These are phyloP conservation scores for Delia radicum DNA, from an alignment of 1,140 invertebrate species.

Conservation along the genomic window DNA sequence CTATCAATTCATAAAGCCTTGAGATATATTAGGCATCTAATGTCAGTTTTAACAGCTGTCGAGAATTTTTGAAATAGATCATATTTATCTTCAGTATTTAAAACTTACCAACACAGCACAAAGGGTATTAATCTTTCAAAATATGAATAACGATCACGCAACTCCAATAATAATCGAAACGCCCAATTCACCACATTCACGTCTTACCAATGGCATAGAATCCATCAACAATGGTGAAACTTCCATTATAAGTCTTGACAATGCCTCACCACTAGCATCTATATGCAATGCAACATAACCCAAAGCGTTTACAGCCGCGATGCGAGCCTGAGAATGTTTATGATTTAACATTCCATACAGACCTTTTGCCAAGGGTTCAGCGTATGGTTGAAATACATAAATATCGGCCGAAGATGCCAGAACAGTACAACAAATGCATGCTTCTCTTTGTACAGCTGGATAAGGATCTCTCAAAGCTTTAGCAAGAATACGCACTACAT, in stretches of 20 bases:
- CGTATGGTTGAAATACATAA: slow-evolving; percentile 71
- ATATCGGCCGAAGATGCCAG: slow-evolving; percentile 65
- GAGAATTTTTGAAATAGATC: too few relatives aligned
- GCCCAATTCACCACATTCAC: slow-evolving; percentile 66
- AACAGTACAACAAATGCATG: slow-evolving; percentile 69
- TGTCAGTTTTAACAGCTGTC: too few relatives aligned
- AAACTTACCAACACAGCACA: slow-evolving; percentile 66
- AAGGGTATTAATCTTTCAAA: slow-evolving; percentile 74
- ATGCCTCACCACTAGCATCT: slow-evolving; percentile 62
- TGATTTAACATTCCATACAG: slow-evolving; percentile 72
- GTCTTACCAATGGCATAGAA: slow-evolving; percentile 66
- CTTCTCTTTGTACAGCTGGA: slow-evolving; percentile 75
- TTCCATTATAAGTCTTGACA: slow-evolving; percentile 41
- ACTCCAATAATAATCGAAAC: slow-evolving; percentile 68
- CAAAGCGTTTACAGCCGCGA: slow-evolving; percentile 71
- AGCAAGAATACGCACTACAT: slow-evolving; percentile 71
- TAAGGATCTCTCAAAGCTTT: slow-evolving; percentile 73
- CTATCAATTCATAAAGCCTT: too few relatives aligned
- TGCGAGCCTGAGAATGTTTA: slow-evolving; percentile 78
- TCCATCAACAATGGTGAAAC: slow-evolving; percentile 66
- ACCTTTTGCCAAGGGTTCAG: slow-evolving; percentile 72
- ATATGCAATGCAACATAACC: slow-evolving; percentile 60
- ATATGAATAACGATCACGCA: slow-evolving; percentile 76
- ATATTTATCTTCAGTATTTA: too few relatives aligned
- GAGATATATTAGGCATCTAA: too few relatives aligned